A percentile compares a stretch with the other conserved stretches of the same genome.
Evolutionary conservation across 2,888 invertebrate genomes (phyloP).

Genomic region (Andrena chrysosceles): DNA sequence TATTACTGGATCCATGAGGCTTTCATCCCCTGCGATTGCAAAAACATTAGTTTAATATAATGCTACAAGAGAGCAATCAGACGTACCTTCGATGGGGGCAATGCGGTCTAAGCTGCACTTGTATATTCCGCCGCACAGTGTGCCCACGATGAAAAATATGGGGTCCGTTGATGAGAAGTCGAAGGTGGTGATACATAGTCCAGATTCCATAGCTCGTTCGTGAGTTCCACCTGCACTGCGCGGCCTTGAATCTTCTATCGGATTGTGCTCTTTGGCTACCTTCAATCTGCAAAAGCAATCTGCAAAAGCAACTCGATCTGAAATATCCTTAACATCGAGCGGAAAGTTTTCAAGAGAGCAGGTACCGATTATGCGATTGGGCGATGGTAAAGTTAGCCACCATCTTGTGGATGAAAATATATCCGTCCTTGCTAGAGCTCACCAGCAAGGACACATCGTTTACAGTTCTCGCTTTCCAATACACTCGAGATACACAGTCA

Average conservation of each 20-base stretch:
- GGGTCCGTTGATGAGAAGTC: conserved; percentile 80
- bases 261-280: conserved; percentile 82
- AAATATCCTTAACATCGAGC: neutral
- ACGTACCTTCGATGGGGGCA: conserved; percentile 74
- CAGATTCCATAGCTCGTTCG: conserved; percentile 81
- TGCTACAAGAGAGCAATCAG: neutral
- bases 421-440: conserved; percentile 81
- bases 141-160: conserved; percentile 80
- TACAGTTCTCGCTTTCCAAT: conserved; percentile 77
- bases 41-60: neutral
- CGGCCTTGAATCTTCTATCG: conserved; percentile 80
- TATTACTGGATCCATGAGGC: conserved; percentile 81
- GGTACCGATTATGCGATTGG: conserved; percentile 74
- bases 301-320: too few relatives aligned
- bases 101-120: conserved; percentile 79
- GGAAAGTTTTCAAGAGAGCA: neutral
- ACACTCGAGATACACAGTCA: conserved; percentile 79
- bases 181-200: conserved; percentile 80
- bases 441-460: conserved; percentile 77
- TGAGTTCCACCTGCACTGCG: conserved; percentile 80
- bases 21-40: conserved; percentile 71
- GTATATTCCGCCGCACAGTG: conserved; percentile 82
- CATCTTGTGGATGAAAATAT: conserved; percentile 78
- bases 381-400: conserved; percentile 78
- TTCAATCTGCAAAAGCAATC: conserved; percentile 75